Evolutionary conservation across 1,140 invertebrate species (phyloP).

Genomic region (Probaryconus sp.): DNA sequence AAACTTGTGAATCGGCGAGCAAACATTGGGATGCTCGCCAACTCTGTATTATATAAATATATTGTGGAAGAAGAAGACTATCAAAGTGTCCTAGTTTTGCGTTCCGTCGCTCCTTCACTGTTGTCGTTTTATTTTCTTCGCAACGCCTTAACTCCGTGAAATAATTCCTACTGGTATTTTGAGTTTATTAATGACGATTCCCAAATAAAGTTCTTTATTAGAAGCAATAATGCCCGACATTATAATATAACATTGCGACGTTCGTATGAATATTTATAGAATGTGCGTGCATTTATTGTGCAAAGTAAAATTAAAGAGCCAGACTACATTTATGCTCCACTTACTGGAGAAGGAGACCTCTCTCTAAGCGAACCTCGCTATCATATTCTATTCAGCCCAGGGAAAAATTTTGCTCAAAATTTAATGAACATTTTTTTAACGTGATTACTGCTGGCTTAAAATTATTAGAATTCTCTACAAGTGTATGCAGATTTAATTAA

Average conservation of each 20-base stretch:
- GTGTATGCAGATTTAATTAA: no score
- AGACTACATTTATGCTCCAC: constrained; percentile 17
- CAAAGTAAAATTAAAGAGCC: constrained; percentile 13
- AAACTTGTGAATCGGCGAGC: constrained; percentile 30
- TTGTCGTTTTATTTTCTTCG: background rate
- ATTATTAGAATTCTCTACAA: no score
- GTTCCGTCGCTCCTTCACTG: background rate
- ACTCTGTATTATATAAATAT: constrained; percentile 31
- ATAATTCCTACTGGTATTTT: constrained; percentile 2
- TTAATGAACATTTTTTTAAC: no score
- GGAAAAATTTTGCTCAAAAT: background rate
- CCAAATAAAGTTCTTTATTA: constrained; percentile 17
- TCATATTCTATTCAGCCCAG: no score
- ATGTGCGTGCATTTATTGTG: constrained; percentile 9
- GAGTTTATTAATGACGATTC: constrained; percentile 29
- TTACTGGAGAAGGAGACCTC: background rate
- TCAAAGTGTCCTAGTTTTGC: constrained; percentile 24
- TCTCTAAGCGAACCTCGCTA: no score
- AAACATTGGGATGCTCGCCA: constrained; percentile 25
- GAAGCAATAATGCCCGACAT: constrained; percentile 11
- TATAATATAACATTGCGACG: constrained; percentile 2
- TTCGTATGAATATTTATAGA: constrained; percentile 18
- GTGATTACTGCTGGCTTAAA: no score
- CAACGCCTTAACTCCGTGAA: constrained; percentile 2
- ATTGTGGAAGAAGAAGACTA: constrained; percentile 16